Percentiles rank a stretch among this genome's conserved stretches.
Conservation (phyloP, 2,888 invertebrate species). For the Epistrophe eligans region DNA sequence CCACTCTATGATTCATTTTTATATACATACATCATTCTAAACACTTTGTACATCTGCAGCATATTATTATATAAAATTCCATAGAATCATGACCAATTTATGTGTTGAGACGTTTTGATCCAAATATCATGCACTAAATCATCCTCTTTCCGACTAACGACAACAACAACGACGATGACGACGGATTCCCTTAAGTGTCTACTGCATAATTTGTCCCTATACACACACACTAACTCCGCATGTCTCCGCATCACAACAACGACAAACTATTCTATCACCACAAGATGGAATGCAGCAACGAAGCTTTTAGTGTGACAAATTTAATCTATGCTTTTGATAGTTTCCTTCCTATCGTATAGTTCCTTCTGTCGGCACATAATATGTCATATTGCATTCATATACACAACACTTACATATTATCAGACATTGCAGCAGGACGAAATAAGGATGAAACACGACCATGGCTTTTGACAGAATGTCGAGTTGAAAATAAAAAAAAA, state of each 20-base stretch:
- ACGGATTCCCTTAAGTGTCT: constrained; percentile 47
- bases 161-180: background rate
- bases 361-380: constrained; percentile 40
- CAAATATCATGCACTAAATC: constrained; percentile 51
- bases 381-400: constrained; percentile 59
- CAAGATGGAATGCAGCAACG: constrained; percentile 44
- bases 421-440: constrained; percentile 17
- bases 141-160: constrained; percentile 12
- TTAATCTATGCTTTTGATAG: constrained; percentile 67
- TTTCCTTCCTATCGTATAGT: constrained; percentile 44
- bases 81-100: constrained; percentile 55
- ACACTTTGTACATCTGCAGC: constrained; percentile 13
- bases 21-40: background rate
- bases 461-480: constrained; percentile 15
- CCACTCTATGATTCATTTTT: background rate
- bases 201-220: constrained; percentile 54
- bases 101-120: constrained; percentile 49
- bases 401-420: constrained; percentile 14
- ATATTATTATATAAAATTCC: constrained; percentile 17
- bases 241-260: background rate
- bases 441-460: too few species aligned
- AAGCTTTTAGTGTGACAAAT: constrained; percentile 71
- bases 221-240: background rate
- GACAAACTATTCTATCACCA: constrained; percentile 10
- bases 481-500: background rate